These are phyloP conservation scores for Carassius gibelio DNA, from an alignment of 2,113 vertebrate species.

Conservation along the genomic window DNA sequence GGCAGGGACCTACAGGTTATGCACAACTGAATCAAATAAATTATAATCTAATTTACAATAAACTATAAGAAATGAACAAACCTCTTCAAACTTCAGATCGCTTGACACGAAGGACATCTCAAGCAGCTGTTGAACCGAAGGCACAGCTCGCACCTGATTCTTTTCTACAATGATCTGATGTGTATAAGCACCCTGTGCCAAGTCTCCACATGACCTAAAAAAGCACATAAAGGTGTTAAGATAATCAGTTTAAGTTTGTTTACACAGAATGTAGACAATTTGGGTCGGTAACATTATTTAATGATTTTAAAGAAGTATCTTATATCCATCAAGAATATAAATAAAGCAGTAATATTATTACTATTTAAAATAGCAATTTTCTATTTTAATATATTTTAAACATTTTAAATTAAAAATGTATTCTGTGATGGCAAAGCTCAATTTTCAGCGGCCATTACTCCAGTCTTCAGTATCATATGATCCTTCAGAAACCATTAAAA, in stretches of 20 bases:
- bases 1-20: neutral
- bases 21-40: neutral
- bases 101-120: slow-evolving; percentile 77
- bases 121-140: slow-evolving; percentile 79
- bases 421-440: neutral
- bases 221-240: neutral
- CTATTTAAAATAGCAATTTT: neutral
- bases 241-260: neutral
- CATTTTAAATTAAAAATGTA: neutral
- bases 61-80: slow-evolving; percentile 46
- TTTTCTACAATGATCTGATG: slow-evolving; percentile 81
- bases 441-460: neutral
- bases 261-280: neutral
- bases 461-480: neutral
- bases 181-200: slow-evolving; percentile 74
- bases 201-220: slow-evolving; percentile 69
- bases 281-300: neutral
- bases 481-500: neutral
- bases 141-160: slow-evolving; percentile 69
- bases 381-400: neutral
- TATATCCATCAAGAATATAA: too few relatives aligned
- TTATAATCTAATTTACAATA: neutral
- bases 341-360: neutral
- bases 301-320: too few relatives aligned
- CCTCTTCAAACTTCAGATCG: slow-evolving; percentile 79